Percentiles rank a stretch among this genome's conserved stretches.
Evolutionary conservation across 1,140 invertebrate species (phyloP).

Genomic region (Chrysomallon squamiferum): DNA sequence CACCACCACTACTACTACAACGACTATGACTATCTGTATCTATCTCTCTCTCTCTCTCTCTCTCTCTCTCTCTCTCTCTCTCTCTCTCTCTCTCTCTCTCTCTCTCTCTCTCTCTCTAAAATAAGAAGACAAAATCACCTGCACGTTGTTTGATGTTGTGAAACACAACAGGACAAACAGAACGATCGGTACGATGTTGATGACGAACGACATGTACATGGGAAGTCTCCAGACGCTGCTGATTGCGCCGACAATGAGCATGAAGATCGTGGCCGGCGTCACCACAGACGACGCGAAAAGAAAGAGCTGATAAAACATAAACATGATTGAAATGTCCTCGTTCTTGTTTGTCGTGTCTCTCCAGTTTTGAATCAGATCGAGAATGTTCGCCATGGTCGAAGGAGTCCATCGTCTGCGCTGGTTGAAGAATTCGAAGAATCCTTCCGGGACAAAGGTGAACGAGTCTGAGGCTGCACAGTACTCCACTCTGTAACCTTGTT

Average conservation of each 20-base stretch:
- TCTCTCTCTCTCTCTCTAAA: no score
- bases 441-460: slow-evolving; percentile 70
- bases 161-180: slow-evolving; percentile 66
- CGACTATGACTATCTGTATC: no score
- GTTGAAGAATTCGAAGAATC: slow-evolving; percentile 60
- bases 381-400: slow-evolving; percentile 73
- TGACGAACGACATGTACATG: slow-evolving; percentile 62
- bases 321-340: slow-evolving; percentile 70
- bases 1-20: no score
- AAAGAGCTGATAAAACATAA: slow-evolving; percentile 63
- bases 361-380: slow-evolving; percentile 69
- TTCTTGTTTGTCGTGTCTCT: slow-evolving; percentile 67
- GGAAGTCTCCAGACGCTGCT: slow-evolving; percentile 66
- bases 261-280: slow-evolving; percentile 73
- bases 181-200: slow-evolving; percentile 66
- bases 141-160: slow-evolving; percentile 60
- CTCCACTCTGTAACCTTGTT: slow-evolving; percentile 71
- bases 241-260: slow-evolving; percentile 71
- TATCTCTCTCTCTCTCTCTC: no score
- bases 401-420: slow-evolving; percentile 72
- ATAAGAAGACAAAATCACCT: no score
- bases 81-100: no score
- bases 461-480: slow-evolving; percentile 73
- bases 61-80: no score
- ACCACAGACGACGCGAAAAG: slow-evolving; percentile 64